phyloP scores from a whole-genome alignment of 1,140 invertebrate genomes.

The Subanguina moxae region DNA sequence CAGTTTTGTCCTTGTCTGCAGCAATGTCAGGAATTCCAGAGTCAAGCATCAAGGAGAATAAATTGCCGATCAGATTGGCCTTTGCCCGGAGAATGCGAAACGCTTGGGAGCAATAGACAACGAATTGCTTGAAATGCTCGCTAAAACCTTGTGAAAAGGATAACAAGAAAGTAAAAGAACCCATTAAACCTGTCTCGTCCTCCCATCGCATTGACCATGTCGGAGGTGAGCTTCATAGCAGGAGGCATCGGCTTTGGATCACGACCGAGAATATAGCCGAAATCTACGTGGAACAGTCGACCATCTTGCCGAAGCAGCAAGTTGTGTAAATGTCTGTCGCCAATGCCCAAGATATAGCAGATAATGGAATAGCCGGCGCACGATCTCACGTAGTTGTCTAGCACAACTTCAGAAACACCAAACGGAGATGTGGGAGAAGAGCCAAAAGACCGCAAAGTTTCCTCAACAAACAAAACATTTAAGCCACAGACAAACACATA shows the following conservation, averaged over 20 bases:
- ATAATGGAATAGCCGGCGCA: conserved; percentile 98
- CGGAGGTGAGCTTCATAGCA: conserved; percentile 94
- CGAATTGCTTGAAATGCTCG: conserved; percentile 88
- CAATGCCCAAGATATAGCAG: conserved; percentile 91
- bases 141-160: conserved; percentile 61
- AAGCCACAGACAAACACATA: conserved; percentile 9
- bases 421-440: conserved; percentile 79
- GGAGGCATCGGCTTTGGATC: conserved; percentile 96
- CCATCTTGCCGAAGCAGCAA: conserved; percentile 68
- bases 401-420: conserved; percentile 83
- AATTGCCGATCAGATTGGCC: conserved; percentile 90
- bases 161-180: conserved; percentile 1
- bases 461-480: conserved; percentile 18
- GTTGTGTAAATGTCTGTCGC: conserved; percentile 95
- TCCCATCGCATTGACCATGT: conserved; percentile 99
- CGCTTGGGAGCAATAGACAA: conserved; percentile 88
- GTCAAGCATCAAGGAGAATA: conserved; percentile 97
- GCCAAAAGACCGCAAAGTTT: conserved; percentile 78
- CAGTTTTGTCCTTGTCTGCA: conserved; percentile 90
- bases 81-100: conserved; percentile 88
- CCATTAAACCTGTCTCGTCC: conserved; percentile 67
- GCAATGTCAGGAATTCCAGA: conserved; percentile 97
- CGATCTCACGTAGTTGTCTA: conserved; percentile 87
- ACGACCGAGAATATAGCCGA: conserved; percentile 92
- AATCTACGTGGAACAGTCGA: conserved; percentile 95